These are phyloP conservation scores for Plectrocnemia conspersa DNA, from an alignment of 1,140 invertebrate species.

Conservation along the genomic window DNA sequence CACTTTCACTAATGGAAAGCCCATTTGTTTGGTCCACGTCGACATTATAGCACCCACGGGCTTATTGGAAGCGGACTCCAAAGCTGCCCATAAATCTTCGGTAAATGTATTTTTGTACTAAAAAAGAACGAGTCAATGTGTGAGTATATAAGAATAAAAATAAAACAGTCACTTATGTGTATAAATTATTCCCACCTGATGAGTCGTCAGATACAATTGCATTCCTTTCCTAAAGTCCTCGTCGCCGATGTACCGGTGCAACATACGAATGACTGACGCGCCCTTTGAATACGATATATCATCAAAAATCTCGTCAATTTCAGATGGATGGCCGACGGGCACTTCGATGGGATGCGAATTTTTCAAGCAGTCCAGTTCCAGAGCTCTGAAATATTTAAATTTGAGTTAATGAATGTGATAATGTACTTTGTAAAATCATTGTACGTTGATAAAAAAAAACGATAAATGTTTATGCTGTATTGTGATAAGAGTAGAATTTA, in stretches of 20 bases:
- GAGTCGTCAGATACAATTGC: constrained; percentile 84
- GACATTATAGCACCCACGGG: constrained; percentile 91
- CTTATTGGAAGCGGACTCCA: constrained; percentile 86
- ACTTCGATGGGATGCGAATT: constrained; percentile 91
- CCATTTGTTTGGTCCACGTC: constrained; percentile 92
- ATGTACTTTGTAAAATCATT: too few relatives aligned
- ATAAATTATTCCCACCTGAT: constrained; percentile 52
- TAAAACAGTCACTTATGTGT: too few relatives aligned
- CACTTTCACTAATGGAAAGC: constrained; percentile 70
- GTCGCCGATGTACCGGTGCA: constrained; percentile 93
- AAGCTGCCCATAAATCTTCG: constrained; percentile 87
- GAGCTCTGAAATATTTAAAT: constrained; percentile 52
- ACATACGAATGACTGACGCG: constrained; percentile 92
- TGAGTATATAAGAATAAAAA: not conserved
- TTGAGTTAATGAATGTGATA: too few relatives aligned
- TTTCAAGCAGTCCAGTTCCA: constrained; percentile 84
- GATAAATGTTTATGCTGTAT: too few relatives aligned
- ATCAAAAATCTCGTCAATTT: constrained; percentile 95
- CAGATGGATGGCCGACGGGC: constrained; percentile 79
- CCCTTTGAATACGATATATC: constrained; percentile 93
- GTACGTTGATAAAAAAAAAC: too few relatives aligned
- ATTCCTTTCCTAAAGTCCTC: constrained; percentile 92
- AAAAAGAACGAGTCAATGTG: constrained; percentile 13
- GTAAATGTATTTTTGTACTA: constrained; percentile 86
- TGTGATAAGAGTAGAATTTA: too few relatives aligned